Base-by-base conservation (phyloP, 2,888 invertebrate species). In the Pyrocoelia pectoralis region DNA sequence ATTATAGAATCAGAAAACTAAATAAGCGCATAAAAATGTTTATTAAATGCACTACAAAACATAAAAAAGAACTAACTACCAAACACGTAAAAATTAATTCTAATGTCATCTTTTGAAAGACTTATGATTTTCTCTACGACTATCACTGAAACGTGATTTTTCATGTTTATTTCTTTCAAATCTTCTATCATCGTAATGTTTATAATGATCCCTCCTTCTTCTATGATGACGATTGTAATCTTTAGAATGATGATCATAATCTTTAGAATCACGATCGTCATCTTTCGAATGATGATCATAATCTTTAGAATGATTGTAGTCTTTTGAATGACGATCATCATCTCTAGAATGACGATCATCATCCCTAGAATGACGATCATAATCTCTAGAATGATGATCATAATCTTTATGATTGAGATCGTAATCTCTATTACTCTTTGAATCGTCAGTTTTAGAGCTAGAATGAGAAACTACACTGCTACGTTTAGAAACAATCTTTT, bases 381-480 rank as follows among this genome's bases (percentile, higher is more conserved):
- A 17, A 17, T 48, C 19, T 12, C 17, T 48, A 48, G 6, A 19
- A 48, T 10, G 8, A 10, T 8, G 10, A n/a, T 24, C 24, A 24
- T 24, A 24, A 24, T 24, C 24, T 24, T 24, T 24, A 8, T 24
- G 8, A 24, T 24, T 8, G 8, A 5, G 24, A n/a, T 24, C 1
- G 15, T 10, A 12, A 24, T 43, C 13, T 46, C 2, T 17, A 17
- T 17, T 3, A 18, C 17, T 46, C 15, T 46, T 46, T 17, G 17
- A 46, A 17, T 10, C 8, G 17, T 10, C 41, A 58, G 43, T 51
- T 55, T 50, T 57, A 12, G 60, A 64, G 43, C 61, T 33, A n/a
- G 66, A 68, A 53, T 49, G 58, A 10, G 33, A 24, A 24, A n/a
- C n/a, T n/a, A 24, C 24, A 12, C 49, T 54, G 17, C 68, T 54